A percentile compares a stretch with the other conserved stretches of the same genome.
These are phyloP conservation scores for Pilophorus perplexus DNA, from an alignment of 2,888 invertebrate genomes.

Conservation along the genomic window DNA sequence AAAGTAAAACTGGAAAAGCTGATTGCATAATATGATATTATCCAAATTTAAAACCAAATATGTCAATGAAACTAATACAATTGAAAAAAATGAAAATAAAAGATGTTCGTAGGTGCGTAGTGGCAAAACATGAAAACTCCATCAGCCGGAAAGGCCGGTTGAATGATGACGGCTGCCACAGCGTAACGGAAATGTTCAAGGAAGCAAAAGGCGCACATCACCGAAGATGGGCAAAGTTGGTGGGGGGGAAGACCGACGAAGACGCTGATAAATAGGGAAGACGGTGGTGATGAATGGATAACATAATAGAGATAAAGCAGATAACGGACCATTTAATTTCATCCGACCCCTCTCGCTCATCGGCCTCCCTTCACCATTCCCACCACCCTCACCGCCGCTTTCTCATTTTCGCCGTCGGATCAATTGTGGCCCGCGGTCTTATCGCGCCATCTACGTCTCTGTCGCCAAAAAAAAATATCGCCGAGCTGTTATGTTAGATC, in stretches of 20 bases:
- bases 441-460: too few species aligned
- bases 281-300: slow-evolving; percentile 23
- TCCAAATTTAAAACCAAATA: too few species aligned
- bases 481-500: too few species aligned
- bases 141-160: neutral
- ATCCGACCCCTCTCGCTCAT: neutral
- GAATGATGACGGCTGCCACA: neutral
- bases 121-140: neutral
- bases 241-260: slow-evolving; percentile 15
- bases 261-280: slow-evolving; percentile 24
- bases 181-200: neutral
- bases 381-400: too few species aligned
- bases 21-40: too few species aligned
- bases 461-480: too few species aligned
- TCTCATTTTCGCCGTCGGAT: too few species aligned
- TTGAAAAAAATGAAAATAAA: too few species aligned
- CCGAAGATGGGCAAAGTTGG: slow-evolving; percentile 4
- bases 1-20: too few species aligned
- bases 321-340: slow-evolving; percentile 33
- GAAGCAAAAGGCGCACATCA: neutral
- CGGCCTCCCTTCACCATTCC: neutral
- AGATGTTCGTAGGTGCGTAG: neutral
- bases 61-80: too few species aligned
- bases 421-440: too few species aligned
- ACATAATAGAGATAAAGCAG: slow-evolving; percentile 38